Evolutionary conservation across 2,113 vertebrate species (phyloP).

Genomic region (Cephalopholis sonnerati): DNA sequence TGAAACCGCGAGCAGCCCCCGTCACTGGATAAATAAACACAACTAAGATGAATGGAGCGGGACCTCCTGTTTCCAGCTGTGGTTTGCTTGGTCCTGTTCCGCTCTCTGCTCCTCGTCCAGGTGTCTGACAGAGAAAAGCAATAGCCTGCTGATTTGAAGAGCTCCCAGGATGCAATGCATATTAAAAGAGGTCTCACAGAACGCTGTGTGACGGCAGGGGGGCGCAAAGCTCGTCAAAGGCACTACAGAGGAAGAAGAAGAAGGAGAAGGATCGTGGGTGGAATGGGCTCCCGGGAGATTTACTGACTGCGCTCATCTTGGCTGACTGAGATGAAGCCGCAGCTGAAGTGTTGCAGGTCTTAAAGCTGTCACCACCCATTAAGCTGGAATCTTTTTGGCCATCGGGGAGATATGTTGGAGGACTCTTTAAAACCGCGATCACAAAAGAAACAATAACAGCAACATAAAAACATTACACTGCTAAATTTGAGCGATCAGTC

Average conservation of each 20-base stretch:
- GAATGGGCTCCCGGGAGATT: constrained; percentile 44
- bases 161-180: constrained; percentile 36
- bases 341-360: constrained; percentile 31
- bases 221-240: constrained; percentile 6
- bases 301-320: constrained; percentile 37
- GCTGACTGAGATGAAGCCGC: constrained; percentile 50
- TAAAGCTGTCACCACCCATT: constrained; percentile 60
- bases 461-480: constrained; percentile 28
- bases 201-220: constrained; percentile 8
- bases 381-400: constrained; percentile 18
- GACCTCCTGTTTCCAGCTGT: constrained; percentile 61
- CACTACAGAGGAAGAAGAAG: constrained; percentile 2
- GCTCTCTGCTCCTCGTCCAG: constrained; percentile 46
- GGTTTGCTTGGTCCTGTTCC: constrained; percentile 9
- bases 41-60: constrained; percentile 47
- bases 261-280: too few species aligned
- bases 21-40: constrained; percentile 53
- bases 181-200: constrained; percentile 25
- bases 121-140: constrained; percentile 51
- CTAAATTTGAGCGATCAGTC: constrained; percentile 26
- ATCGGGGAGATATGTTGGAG: not conserved
- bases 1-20: constrained; percentile 21
- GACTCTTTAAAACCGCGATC: constrained; percentile 31
- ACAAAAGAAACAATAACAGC: constrained; percentile 45
- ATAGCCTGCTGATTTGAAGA: constrained; percentile 10